Conservation (phyloP, 92 coral and sea anemone species). For the Actinostola sp. region DNA sequence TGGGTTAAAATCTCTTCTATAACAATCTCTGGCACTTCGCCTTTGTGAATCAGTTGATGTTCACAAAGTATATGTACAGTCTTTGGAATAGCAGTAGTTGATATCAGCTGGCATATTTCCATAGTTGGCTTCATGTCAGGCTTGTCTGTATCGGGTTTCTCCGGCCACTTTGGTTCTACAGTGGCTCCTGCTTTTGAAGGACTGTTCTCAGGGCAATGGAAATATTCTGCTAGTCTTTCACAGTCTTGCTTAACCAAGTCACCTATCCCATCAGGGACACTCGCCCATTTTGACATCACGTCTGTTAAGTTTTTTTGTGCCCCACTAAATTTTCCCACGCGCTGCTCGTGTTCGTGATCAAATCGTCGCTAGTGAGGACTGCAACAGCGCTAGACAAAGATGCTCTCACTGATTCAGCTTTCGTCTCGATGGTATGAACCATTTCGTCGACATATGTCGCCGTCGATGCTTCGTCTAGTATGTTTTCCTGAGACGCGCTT, state of each 20-base stretch:
- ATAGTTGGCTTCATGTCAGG: background rate
- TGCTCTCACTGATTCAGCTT: constrained; percentile 52
- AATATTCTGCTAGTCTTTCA: constrained; percentile 1
- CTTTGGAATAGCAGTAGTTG: background rate
- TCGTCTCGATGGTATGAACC: constrained; percentile 50
- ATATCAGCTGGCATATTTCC: background rate
- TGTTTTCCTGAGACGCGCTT: constrained; percentile 11
- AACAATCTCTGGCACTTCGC: background rate
- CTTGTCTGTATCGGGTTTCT: background rate
- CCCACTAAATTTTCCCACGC: constrained; percentile 37
- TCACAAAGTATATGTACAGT: background rate
- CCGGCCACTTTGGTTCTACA: too few species aligned
- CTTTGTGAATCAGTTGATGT: background rate
- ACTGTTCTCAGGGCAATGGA: background rate
- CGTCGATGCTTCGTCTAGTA: background rate
- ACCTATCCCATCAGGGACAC: constrained; percentile 27
- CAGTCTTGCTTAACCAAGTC: constrained; percentile 29
- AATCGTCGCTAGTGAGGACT: constrained; percentile 47
- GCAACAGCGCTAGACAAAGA: constrained; percentile 48
- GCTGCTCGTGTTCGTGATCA: constrained; percentile 45
- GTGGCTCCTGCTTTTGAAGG: background rate
- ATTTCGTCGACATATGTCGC: constrained; percentile 33
- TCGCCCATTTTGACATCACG: constrained; percentile 35
- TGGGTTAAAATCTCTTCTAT: background rate
- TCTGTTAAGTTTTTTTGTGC: constrained; percentile 7